Conservation (phyloP, 2,113 vertebrate species). For the Microcebus murinus region DNA sequence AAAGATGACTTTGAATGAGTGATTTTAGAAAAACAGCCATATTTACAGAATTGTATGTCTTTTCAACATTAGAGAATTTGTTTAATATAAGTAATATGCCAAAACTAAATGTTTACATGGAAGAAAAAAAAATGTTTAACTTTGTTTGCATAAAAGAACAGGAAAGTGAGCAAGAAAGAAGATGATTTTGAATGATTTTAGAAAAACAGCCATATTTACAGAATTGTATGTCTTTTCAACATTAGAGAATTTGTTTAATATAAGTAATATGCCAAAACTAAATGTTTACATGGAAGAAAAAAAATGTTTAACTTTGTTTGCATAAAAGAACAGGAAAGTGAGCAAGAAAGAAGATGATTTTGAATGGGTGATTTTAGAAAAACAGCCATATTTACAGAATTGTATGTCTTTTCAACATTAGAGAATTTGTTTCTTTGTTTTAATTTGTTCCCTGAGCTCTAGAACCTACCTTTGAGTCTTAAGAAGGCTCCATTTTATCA, state of each 20-base stretch:
- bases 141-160: too few species aligned
- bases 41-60: too few species aligned
- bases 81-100: too few species aligned
- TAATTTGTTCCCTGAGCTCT: conserved; percentile 22
- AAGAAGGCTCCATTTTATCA: not conserved
- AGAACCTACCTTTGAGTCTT: not conserved
- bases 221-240: too few species aligned
- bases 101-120: too few species aligned
- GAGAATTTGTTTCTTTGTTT: not conserved
- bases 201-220: too few species aligned
- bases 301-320: conserved; percentile 21
- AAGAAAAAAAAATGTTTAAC: too few species aligned
- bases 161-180: too few species aligned
- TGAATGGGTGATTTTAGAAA: not conserved
- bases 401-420: not conserved
- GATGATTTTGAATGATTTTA: too few species aligned
- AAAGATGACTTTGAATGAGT: not conserved
- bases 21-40: not conserved
- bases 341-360: not conserved
- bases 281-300: not conserved
- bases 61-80: too few species aligned
- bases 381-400: not conserved
- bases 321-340: conserved; percentile 5
- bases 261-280: not conserved
- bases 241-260: not conserved